Evolutionary conservation across 1,140 invertebrate species (phyloP), one percentile per base, ranked within the genome.

Genomic region (Lysiphlebus fabarum): DNA sequence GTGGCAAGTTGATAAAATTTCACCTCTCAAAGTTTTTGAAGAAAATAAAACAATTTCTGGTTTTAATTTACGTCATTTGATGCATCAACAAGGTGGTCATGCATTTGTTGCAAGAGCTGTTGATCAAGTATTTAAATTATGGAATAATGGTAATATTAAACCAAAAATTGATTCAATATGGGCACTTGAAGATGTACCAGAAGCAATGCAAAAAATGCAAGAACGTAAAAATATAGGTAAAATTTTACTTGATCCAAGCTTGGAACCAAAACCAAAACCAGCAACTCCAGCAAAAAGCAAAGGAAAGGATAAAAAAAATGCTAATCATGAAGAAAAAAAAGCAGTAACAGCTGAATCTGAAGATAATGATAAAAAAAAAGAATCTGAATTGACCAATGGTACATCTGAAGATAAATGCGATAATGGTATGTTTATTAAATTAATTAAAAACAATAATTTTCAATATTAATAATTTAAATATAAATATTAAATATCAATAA

Each of bases 201-300:
- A 94, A 66, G 93, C 90, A 0, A 94, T 95, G 91, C 90, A 92
- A 76, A 92, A 90, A 74, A 90, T 95, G 85, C 91, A 94, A 74
- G 91, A 95, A 67, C 85, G 91, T 67, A 93, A 92, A 75, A 95
- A 95, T 75, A 86, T 95, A 70, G 93, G 92, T 10, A 95, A 94
- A 79, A 85, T 95, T 11, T 83, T 94, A 26, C 74, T 95, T 53
- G 90, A 93, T 74, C 90, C 90, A 17, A 85, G 84, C 37, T 67
- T 89, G 68, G 89, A 90, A 68, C 87, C 88, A 0, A 90, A 90
- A 70, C 87, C 87, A 17, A 90, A 90, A 75, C 87, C 88, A 48
- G 85, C 86, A 1, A 89, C 88, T 5, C 87, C 88, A 5, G 86
- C 87, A 44, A 90, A 90, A 70, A 83, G 83, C 53, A 89, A 88